Percentiles rank a stretch among this genome's conserved stretches.
Evolutionary conservation across 2,797 vertebrate species (phyloP).

Genomic region (Pagetopsis macropterus): DNA sequence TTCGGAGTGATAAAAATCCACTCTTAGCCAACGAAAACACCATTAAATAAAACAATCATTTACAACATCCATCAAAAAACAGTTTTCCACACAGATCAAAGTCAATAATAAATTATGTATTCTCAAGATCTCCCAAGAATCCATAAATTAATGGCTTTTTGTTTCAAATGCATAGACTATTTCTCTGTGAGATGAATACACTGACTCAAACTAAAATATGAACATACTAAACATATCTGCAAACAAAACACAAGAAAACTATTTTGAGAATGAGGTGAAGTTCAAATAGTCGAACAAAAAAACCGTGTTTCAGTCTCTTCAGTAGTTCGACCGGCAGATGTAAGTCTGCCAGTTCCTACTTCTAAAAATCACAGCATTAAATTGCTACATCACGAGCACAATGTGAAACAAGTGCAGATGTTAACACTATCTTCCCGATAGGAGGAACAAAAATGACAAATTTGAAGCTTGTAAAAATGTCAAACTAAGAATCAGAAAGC

Average conservation of each 20-base stretch:
- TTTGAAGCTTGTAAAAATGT: conserved; percentile 12
- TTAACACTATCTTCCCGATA: conserved; percentile 10
- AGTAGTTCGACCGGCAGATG: conserved; percentile 20
- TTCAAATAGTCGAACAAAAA: conserved; percentile 27
- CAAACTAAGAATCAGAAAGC: conserved; percentile 19
- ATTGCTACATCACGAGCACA: conserved; percentile 44
- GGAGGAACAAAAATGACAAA: conserved; percentile 21
- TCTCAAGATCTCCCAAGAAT: conserved; percentile 61
- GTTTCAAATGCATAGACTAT: conserved; percentile 69
- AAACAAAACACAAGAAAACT: conserved; percentile 62
- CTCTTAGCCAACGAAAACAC: conserved; percentile 58
- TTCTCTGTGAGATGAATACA: conserved; percentile 59
- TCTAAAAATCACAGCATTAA: conserved; percentile 61
- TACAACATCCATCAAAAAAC: conserved; percentile 63
- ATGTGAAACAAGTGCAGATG: conserved; percentile 36
- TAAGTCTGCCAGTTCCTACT: conserved; percentile 42
- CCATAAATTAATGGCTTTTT: conserved; percentile 71
- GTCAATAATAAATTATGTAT: conserved; percentile 65
- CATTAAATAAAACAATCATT: conserved; percentile 68
- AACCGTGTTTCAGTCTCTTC: conserved; percentile 21
- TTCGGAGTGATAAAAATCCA: conserved; percentile 50
- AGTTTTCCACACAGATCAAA: conserved; percentile 47
- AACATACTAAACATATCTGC: conserved; percentile 63
- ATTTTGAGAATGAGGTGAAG: conserved; percentile 42
- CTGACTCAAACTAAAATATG: conserved; percentile 62